A percentile compares a stretch with the other conserved stretches of the same genome.
Conservation (phyloP, 2,113 vertebrate species). For the Columbina picui region DNA sequence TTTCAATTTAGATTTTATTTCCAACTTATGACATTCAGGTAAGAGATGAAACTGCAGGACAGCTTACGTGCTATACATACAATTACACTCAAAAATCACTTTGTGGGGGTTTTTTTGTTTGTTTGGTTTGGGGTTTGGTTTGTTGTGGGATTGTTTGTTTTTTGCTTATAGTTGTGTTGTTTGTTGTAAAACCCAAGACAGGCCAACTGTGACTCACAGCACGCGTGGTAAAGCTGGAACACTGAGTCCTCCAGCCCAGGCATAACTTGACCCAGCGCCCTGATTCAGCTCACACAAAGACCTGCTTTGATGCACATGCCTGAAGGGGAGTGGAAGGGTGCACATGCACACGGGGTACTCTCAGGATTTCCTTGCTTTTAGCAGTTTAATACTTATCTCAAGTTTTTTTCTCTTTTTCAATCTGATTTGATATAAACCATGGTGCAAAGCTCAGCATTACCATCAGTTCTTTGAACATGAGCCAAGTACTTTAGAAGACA, state of each 20-base stretch:
- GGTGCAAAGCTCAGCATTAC: neutral
- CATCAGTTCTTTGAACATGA: neutral
- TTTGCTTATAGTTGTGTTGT: neutral
- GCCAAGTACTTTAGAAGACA: neutral
- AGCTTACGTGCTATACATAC: fast-evolving
- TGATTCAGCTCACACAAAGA: neutral
- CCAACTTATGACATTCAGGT: neutral
- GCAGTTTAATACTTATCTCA: neutral
- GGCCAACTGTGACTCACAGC: neutral
- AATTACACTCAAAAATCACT: neutral
- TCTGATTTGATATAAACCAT: neutral
- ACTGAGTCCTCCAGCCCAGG: neutral
- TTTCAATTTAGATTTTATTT: neutral
- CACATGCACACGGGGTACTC: fast-evolving
- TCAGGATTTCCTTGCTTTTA: neutral
- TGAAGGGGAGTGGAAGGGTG: neutral
- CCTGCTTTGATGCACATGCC: neutral
- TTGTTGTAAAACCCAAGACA: neutral
- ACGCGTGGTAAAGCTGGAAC: neutral
- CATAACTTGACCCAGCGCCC: neutral
- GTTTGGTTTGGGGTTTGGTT: too few species aligned
- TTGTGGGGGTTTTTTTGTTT: too few species aligned
- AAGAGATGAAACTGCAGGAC: neutral
- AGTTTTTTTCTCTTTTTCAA: neutral
- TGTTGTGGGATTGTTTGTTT: too few species aligned